A percentile compares a stretch with the other conserved stretches of the same genome.
Conservation (phyloP, 2,797 vertebrate species). For the Bovichtus variegatus region DNA sequence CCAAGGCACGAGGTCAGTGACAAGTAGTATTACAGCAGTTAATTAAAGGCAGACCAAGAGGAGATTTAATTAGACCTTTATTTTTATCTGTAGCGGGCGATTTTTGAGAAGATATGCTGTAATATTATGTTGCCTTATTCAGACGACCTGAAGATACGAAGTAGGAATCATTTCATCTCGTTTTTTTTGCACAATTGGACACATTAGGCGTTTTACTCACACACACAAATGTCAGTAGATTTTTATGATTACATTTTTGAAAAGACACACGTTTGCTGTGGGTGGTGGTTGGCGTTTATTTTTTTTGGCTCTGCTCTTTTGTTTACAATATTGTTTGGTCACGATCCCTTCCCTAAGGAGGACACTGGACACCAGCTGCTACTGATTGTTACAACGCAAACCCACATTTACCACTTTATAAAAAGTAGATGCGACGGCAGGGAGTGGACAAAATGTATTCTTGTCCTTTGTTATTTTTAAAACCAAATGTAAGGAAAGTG, state of each 20-base stretch:
- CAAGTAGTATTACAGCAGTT: conserved; percentile 55
- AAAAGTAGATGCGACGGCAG: not conserved
- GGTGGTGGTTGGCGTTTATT: not conserved
- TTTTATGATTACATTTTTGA: not conserved
- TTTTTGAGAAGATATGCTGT: not conserved
- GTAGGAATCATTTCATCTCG: not conserved
- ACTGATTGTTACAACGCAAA: not conserved
- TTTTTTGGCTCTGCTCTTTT: conserved; percentile 5
- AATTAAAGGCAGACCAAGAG: conserved; percentile 58
- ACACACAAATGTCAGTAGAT: not conserved
- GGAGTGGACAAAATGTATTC: not conserved
- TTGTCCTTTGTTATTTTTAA: not conserved
- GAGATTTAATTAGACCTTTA: conserved; percentile 45
- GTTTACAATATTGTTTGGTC: conserved; percentile 20
- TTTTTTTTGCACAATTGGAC: not conserved
- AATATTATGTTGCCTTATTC: not conserved
- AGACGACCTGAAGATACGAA: not conserved
- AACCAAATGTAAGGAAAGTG: not conserved
- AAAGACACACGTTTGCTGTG: not conserved
- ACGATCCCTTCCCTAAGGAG: not conserved
- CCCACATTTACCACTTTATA: not conserved
- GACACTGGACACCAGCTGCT: conserved; percentile 6
- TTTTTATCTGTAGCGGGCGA: conserved; percentile 19
- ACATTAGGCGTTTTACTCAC: not conserved
- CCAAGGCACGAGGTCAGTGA: conserved; percentile 47